Evolutionary conservation across 1,140 invertebrate species (phyloP).

Genomic region (Formica exsecta): DNA sequence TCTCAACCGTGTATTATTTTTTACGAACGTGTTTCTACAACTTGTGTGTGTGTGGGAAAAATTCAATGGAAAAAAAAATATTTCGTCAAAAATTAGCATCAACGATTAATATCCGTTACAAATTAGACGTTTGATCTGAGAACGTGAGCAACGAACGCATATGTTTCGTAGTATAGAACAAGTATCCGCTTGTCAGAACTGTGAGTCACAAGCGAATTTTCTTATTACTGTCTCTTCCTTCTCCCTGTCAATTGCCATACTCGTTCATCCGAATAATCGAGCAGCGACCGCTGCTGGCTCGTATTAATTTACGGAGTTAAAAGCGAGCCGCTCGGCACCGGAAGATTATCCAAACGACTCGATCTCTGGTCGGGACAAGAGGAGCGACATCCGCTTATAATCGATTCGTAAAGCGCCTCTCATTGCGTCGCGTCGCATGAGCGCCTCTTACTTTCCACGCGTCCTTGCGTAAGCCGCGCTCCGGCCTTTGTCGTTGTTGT

Average conservation of each 20-base stretch:
- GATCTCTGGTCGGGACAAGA: slow-evolving; percentile 15
- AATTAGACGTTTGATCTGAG: neutral
- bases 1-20: slow-evolving; percentile 16
- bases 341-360: slow-evolving; percentile 12
- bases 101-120: slow-evolving; percentile 6
- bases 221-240: slow-evolving; percentile 14
- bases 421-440: neutral
- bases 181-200: slow-evolving; percentile 17
- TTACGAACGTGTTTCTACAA: neutral
- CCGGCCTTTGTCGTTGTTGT: slow-evolving; percentile 76
- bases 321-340: slow-evolving; percentile 9
- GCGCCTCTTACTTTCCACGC: slow-evolving; percentile 71
- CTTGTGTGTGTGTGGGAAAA: slow-evolving; percentile 1
- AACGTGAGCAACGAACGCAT: neutral
- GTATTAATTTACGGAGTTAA: neutral
- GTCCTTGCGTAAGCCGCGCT: slow-evolving; percentile 72
- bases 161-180: slow-evolving; percentile 30
- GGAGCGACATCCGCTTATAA: slow-evolving; percentile 31
- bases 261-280: slow-evolving; percentile 34
- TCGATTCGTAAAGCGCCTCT: slow-evolving; percentile 28
- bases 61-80: neutral
- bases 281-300: slow-evolving; percentile 1
- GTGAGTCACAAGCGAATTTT: slow-evolving; percentile 51
- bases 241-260: neutral
- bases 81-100: slow-evolving; percentile 3